Evolutionary conservation across 2,888 invertebrate species (phyloP).

Genomic region (Zonitis immaculata): DNA sequence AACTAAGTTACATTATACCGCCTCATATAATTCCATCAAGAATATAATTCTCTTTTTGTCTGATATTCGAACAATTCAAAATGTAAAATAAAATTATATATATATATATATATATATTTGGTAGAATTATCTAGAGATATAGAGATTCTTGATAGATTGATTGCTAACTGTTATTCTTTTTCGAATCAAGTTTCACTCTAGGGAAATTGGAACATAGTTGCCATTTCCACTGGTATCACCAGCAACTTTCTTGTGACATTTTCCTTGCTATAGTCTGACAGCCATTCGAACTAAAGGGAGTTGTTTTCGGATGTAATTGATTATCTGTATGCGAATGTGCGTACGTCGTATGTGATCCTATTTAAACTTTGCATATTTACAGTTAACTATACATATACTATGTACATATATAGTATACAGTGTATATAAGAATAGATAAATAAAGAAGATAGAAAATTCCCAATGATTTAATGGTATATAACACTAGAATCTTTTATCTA

Average conservation of each 20-base stretch:
- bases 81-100: not conserved
- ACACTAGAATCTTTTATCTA: not conserved
- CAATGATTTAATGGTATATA: not conserved
- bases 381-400: not conserved
- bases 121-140: not conserved
- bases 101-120: not conserved
- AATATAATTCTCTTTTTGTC: conserved; percentile 5
- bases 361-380: conserved; percentile 14
- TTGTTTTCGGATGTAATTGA: conserved; percentile 4
- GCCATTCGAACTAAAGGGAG: conserved; percentile 8
- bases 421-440: no score
- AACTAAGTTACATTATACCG: conserved; percentile 10
- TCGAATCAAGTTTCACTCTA: not conserved
- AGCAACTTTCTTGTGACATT: conserved; percentile 16
- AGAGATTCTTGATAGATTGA: not conserved
- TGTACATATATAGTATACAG: no score
- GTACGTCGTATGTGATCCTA: not conserved
- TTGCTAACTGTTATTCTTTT: conserved; percentile 5
- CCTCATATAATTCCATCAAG: conserved; percentile 12
- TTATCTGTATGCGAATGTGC: not conserved
- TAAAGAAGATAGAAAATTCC: not conserved
- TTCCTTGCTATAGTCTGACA: conserved; percentile 12
- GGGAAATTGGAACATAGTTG: conserved; percentile 11
- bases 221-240: conserved; percentile 4
- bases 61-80: conserved; percentile 1